Evolutionary conservation across 1,140 invertebrate genomes (phyloP).

Genomic region (Caenorhabditis inopinata): DNA sequence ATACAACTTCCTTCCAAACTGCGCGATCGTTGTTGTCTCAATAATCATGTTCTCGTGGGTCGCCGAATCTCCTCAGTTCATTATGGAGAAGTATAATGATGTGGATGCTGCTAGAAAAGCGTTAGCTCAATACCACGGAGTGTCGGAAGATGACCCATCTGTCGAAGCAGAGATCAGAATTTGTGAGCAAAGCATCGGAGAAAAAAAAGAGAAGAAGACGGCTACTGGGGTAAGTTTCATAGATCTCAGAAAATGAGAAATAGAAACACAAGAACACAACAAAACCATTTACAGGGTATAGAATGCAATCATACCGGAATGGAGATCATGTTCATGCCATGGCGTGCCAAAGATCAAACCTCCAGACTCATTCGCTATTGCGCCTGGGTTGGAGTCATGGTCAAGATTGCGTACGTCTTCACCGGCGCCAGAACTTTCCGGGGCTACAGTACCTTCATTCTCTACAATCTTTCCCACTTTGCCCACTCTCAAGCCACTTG

Average conservation of each 20-base stretch:
- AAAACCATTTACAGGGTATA: slow-evolving; percentile 1
- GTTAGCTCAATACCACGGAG: slow-evolving; percentile 47
- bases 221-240: not conserved
- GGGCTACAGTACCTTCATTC: slow-evolving; percentile 50
- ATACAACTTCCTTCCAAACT: slow-evolving; percentile 46
- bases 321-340: slow-evolving; percentile 52
- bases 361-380: slow-evolving; percentile 51
- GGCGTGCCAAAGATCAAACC: slow-evolving; percentile 47
- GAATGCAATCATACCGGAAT: slow-evolving; percentile 29
- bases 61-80: slow-evolving; percentile 47
- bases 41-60: slow-evolving; percentile 46
- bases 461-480: slow-evolving; percentile 37
- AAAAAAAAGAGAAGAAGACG: slow-evolving; percentile 39
- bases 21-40: slow-evolving; percentile 38
- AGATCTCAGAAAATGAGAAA: not conserved
- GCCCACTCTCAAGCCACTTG: not conserved
- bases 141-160: slow-evolving; percentile 40
- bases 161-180: slow-evolving; percentile 44
- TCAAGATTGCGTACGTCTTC: slow-evolving; percentile 54
- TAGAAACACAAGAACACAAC: not conserved
- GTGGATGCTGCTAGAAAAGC: slow-evolving; percentile 44
- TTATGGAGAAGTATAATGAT: slow-evolving; percentile 47
- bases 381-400: slow-evolving; percentile 53
- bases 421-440: slow-evolving; percentile 51
- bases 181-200: slow-evolving; percentile 36